Conservation (phyloP, 2,113 vertebrate genomes). For the Syngnathus floridae region DNA sequence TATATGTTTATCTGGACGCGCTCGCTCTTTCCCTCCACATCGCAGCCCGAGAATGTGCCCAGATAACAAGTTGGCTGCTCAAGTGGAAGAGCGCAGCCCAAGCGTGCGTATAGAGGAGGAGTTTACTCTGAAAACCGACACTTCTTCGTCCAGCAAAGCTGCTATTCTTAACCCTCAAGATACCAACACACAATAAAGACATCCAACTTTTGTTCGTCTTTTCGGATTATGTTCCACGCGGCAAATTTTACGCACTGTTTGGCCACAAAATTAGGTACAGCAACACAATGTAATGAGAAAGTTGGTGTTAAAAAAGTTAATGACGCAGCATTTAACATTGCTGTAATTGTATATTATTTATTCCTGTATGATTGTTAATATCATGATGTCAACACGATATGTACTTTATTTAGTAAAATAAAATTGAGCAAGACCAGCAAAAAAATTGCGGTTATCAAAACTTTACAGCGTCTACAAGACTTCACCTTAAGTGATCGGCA, state of each 20-base stretch:
- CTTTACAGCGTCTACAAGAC: conserved; percentile 21
- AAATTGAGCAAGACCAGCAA: conserved; percentile 2
- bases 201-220: neutral
- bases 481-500: conserved; percentile 57
- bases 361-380: neutral
- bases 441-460: neutral
- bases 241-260: neutral
- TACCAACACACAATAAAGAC: conserved; percentile 14
- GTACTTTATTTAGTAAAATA: neutral
- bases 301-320: neutral
- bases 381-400: neutral
- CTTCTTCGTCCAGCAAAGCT: conserved; percentile 63
- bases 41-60: conserved; percentile 70
- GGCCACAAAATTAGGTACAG: neutral
- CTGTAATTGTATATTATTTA: neutral
- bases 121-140: conserved; percentile 72
- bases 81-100: conserved; percentile 66
- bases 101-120: conserved; percentile 65
- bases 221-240: neutral
- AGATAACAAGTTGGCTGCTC: conserved; percentile 62
- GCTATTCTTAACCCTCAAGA: conserved; percentile 51
- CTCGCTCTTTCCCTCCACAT: conserved; percentile 63
- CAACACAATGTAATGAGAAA: neutral
- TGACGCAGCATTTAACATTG: neutral
- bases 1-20: conserved; percentile 32